Evolutionary conservation across 2,888 invertebrate species (phyloP).

Genomic region (Gonocerus acuteangulatus): DNA sequence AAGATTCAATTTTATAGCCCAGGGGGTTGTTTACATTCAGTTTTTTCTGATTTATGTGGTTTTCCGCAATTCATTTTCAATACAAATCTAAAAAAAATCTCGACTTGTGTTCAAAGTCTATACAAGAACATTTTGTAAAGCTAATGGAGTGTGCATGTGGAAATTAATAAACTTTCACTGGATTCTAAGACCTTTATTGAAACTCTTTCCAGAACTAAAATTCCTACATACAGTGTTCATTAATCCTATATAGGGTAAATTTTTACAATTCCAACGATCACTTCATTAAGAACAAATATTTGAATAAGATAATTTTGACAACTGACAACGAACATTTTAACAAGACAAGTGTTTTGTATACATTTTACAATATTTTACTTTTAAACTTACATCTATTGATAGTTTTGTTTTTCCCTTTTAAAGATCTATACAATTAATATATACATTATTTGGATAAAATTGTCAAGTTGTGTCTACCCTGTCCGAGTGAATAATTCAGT

Average conservation of each 20-base stretch:
- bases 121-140: too few species aligned
- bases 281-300: slow-evolving; percentile 29
- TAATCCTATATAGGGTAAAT: slow-evolving; percentile 32
- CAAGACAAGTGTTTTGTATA: slow-evolving; percentile 31
- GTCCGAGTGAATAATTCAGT: slow-evolving; percentile 32
- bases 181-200: slow-evolving; percentile 29
- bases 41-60: too few species aligned
- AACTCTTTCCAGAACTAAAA: slow-evolving; percentile 35
- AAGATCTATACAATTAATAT: slow-evolving; percentile 32
- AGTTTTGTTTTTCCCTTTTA: slow-evolving; percentile 29
- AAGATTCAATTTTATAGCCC: too few species aligned
- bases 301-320: slow-evolving; percentile 29
- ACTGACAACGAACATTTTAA: slow-evolving; percentile 33
- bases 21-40: too few species aligned
- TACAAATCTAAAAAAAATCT: too few species aligned
- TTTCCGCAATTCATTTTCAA: too few species aligned
- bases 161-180: neutral
- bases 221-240: slow-evolving; percentile 34
- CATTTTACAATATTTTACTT: slow-evolving; percentile 33
- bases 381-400: slow-evolving; percentile 31
- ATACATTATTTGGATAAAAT: slow-evolving; percentile 35
- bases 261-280: slow-evolving; percentile 29
- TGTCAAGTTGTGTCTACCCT: slow-evolving; percentile 36
- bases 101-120: too few species aligned
- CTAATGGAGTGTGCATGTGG: too few species aligned